Conservation (phyloP, 2,888 invertebrate genomes). For the Laspeyria flexula region DNA sequence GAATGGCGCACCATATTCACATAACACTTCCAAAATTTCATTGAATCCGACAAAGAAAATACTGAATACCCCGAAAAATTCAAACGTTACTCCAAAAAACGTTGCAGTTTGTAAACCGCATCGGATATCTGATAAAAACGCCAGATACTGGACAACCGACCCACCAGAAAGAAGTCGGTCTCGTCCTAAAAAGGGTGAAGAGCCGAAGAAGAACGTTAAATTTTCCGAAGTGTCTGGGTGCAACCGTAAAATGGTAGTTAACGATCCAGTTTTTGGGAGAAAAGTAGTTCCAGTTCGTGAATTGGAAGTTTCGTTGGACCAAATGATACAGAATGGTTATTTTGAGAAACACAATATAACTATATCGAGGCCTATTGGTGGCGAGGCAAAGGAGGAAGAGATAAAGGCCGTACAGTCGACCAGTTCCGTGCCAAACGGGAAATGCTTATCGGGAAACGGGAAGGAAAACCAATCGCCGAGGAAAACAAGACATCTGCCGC, state of each 20-base stretch:
- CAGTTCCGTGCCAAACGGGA: constrained; percentile 68
- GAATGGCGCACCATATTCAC: constrained; percentile 20
- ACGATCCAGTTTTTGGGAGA: constrained; percentile 74
- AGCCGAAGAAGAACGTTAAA: constrained; percentile 80
- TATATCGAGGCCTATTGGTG: constrained; percentile 64
- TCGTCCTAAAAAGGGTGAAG: constrained; percentile 67
- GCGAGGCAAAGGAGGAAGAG: constrained; percentile 57
- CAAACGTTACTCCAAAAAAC: constrained; percentile 59
- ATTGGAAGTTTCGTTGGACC: constrained; percentile 79
- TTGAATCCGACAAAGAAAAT: constrained; percentile 25
- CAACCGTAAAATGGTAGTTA: constrained; percentile 77
- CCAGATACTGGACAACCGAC: constrained; percentile 78
- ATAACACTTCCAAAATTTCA: constrained; percentile 22
- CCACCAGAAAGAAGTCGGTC: constrained; percentile 58
- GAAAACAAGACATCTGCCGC: constrained; percentile 74
- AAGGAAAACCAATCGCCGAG: constrained; percentile 57
- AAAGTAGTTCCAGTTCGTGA: constrained; percentile 81
- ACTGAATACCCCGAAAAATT: constrained; percentile 43
- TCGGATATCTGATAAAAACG: constrained; percentile 70
- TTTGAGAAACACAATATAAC: constrained; percentile 82
- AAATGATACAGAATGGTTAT: constrained; percentile 83
- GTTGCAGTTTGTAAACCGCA: constrained; percentile 79
- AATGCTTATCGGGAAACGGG: constrained; percentile 65
- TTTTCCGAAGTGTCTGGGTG: constrained; percentile 83
- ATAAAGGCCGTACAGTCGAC: constrained; percentile 39